phyloP scores from a whole-genome alignment of 1,140 invertebrate species.

The Melipona quadrifasciata region DNA sequence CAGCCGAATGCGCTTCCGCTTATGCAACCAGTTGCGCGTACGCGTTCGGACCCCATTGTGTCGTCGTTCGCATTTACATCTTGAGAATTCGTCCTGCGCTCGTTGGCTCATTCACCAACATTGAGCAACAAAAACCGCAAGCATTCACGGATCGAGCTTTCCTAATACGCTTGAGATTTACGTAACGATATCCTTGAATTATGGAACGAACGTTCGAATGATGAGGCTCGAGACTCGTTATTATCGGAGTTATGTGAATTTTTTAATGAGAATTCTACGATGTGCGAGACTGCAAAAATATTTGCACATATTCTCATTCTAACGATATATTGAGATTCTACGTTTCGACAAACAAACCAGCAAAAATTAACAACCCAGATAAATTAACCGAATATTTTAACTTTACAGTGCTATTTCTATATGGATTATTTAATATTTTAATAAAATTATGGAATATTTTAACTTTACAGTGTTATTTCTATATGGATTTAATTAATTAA shows the following conservation, averaged over 20 bases:
- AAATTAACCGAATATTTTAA: no score
- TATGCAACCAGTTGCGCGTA: slow-evolving; percentile 67
- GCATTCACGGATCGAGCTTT: slow-evolving; percentile 54
- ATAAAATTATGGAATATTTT: no score
- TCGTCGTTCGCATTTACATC: slow-evolving; percentile 58
- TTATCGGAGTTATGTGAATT: background rate
- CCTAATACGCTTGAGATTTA: slow-evolving; percentile 59
- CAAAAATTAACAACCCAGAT: no score
- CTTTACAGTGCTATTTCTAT: no score
- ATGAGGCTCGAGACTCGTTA: background rate
- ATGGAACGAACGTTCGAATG: background rate
- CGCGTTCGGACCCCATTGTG: slow-evolving; percentile 56
- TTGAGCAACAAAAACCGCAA: slow-evolving; percentile 33
- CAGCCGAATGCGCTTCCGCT: slow-evolving; percentile 60
- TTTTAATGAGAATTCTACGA: background rate
- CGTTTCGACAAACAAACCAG: no score
- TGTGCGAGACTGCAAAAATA: no score
- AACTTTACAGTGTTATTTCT: no score
- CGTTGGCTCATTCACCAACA: slow-evolving; percentile 57
- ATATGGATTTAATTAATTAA: no score
- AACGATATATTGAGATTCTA: background rate
- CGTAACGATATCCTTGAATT: slow-evolving; percentile 43
- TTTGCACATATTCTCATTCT: background rate
- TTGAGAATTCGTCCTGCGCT: slow-evolving; percentile 51
- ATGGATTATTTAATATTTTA: no score